These are phyloP conservation scores for Gallinago nigripennis DNA, from an alignment of 2,797 vertebrate genomes.

Conservation along the genomic window DNA sequence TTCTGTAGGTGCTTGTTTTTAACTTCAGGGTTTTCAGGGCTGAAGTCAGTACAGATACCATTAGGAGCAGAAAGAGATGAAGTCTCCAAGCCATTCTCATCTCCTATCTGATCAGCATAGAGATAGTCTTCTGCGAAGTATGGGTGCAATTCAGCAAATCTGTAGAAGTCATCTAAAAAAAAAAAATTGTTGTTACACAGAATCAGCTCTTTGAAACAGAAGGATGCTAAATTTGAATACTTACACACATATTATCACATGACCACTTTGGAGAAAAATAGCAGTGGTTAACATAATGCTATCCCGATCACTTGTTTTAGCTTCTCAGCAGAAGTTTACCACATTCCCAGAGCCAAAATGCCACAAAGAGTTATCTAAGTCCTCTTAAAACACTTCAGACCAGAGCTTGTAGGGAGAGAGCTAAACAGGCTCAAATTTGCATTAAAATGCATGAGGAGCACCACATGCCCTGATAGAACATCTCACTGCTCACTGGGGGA, in stretches of 20 bases:
- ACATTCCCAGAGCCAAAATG: not conserved
- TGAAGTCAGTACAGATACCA: constrained; percentile 96
- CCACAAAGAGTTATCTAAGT: not conserved
- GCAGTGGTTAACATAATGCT: constrained; percentile 28
- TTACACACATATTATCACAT: constrained; percentile 15
- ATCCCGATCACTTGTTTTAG: not conserved
- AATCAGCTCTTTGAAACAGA: constrained; percentile 46
- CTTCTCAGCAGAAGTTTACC: not conserved
- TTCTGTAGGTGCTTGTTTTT: constrained; percentile 75
- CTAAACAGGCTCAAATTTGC: not conserved
- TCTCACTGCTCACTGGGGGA: not conserved
- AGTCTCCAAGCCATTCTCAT: constrained; percentile 70
- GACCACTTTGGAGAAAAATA: constrained; percentile 30
- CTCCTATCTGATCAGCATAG: constrained; percentile 79
- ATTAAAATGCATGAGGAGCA: not conserved
- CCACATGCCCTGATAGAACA: not conserved
- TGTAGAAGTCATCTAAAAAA: constrained; percentile 88
- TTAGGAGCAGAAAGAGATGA: constrained; percentile 79
- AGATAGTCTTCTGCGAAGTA: constrained; percentile 90
- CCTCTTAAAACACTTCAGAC: not conserved
- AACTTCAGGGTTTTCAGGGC: constrained; percentile 75
- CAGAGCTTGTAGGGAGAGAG: not conserved
- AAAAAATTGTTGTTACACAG: not conserved
- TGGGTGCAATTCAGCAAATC: constrained; percentile 84
- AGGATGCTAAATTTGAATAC: constrained; percentile 38